Evolutionary conservation across 92 coral and sea anemone species (phyloP).

Genomic region (Phenganax stokvisi): DNA sequence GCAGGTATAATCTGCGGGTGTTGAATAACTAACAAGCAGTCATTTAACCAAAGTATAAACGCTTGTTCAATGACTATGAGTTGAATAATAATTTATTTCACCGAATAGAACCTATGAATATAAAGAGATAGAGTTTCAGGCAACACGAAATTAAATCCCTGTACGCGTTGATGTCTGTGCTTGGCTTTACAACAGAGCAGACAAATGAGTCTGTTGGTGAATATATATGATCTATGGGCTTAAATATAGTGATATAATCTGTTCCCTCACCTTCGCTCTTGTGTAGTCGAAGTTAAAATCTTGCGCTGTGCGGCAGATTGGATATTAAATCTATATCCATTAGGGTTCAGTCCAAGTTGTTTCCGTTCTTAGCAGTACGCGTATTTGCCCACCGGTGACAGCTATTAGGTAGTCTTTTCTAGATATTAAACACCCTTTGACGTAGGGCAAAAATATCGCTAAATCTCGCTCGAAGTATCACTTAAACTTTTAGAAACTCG

Average conservation of each 20-base stretch:
- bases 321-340: conserved; percentile 3
- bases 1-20: conserved; percentile 13
- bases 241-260: conserved; percentile 14
- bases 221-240: conserved; percentile 19
- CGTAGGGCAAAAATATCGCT: conserved; percentile 14
- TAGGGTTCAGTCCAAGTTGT: not conserved
- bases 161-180: not conserved
- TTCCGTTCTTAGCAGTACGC: conserved; percentile 20
- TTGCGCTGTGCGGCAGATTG: not conserved
- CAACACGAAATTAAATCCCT: not conserved
- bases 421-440: conserved; percentile 14
- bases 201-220: conserved; percentile 11
- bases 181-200: conserved; percentile 2
- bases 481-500: not conserved
- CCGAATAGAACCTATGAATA: not conserved
- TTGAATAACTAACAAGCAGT: not conserved
- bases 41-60: not conserved
- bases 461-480: conserved; percentile 1
- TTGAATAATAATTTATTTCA: not conserved
- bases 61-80: not conserved
- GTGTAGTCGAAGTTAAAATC: not conserved
- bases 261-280: conserved; percentile 17
- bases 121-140: conserved; percentile 10
- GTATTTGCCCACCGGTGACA: conserved; percentile 20
- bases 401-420: conserved; percentile 2